Conservation (phyloP, 2,113 vertebrate species). For the Nothobranchius kuhntae region DNA sequence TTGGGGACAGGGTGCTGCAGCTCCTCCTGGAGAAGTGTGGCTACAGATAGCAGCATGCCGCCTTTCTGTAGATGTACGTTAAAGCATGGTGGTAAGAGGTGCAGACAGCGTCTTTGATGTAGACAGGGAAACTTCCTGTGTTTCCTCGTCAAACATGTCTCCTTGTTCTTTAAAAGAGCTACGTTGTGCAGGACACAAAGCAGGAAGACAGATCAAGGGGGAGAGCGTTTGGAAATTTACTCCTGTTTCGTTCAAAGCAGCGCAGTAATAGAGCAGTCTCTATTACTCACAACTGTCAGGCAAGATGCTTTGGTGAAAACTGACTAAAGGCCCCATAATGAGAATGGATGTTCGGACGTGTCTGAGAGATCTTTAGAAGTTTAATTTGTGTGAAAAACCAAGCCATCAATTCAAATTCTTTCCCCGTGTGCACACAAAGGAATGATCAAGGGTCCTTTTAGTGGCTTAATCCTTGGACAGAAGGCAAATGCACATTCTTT, state of each 20-base stretch:
- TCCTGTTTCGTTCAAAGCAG: too few relatives aligned
- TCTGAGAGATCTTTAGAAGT: constrained; percentile 8
- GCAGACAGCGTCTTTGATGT: constrained; percentile 5
- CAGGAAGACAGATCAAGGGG: constrained; percentile 25
- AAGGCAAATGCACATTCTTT: background rate
- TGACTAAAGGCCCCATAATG: constrained; percentile 40
- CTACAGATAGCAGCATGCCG: background rate
- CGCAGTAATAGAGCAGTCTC: background rate
- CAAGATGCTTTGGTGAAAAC: constrained; percentile 22
- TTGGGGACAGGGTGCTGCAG: constrained; percentile 57
- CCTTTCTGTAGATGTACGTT: constrained; percentile 15
- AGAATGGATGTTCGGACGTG: constrained; percentile 25
- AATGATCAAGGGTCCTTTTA: background rate
- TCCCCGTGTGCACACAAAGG: background rate
- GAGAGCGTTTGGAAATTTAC: constrained; percentile 56
- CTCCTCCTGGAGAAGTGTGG: constrained; percentile 34
- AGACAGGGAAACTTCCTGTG: background rate
- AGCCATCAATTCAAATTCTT: background rate
- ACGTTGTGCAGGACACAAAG: constrained; percentile 51
- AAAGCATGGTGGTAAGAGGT: constrained; percentile 19
- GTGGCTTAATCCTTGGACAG: background rate
- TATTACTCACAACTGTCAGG: constrained; percentile 51
- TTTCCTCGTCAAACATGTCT: constrained; percentile 31
- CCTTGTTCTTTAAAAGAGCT: constrained; percentile 39
- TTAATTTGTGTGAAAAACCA: background rate